Conservation (phyloP, 1,140 invertebrate species). For the Trichonephila clavata region DNA sequence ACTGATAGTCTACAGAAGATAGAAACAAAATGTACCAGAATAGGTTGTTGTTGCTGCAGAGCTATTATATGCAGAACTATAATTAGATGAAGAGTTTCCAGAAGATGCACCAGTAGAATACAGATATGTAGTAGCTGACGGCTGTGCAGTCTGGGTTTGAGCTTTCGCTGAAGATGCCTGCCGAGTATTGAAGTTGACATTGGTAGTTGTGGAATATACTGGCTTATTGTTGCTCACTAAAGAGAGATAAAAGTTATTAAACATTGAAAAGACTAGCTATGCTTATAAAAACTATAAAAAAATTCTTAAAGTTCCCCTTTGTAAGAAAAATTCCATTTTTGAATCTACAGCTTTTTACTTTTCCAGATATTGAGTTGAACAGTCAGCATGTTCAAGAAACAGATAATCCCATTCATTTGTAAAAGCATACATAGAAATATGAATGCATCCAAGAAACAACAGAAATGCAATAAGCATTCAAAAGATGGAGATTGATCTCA, state of each 20-base stretch:
- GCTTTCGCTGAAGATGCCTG: slow-evolving; percentile 60
- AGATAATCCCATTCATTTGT: no score
- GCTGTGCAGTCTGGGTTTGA: slow-evolving; percentile 64
- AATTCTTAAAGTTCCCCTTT: no score
- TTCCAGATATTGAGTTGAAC: no score
- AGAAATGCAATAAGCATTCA: no score
- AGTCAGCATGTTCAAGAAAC: no score
- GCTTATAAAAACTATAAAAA: no score
- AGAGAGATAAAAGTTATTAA: neutral
- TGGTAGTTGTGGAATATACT: slow-evolving; percentile 74
- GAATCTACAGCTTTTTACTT: no score
- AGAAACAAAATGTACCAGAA: slow-evolving; percentile 53
- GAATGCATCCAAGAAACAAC: no score
- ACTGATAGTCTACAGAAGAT: neutral
- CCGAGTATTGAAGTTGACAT: slow-evolving; percentile 69
- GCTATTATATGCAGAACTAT: slow-evolving; percentile 71
- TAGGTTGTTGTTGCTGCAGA: slow-evolving; percentile 73
- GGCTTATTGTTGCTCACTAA: slow-evolving; percentile 73
- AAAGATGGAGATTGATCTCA: no score
- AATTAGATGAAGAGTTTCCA: slow-evolving; percentile 62
- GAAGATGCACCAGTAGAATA: slow-evolving; percentile 74
- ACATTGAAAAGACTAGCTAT: no score
- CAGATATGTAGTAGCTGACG: slow-evolving; percentile 61
- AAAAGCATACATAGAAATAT: no score
- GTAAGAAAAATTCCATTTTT: no score